Evolutionary conservation across 2,888 invertebrate species (phyloP).

Genomic region (Tenthredo livida): DNA sequence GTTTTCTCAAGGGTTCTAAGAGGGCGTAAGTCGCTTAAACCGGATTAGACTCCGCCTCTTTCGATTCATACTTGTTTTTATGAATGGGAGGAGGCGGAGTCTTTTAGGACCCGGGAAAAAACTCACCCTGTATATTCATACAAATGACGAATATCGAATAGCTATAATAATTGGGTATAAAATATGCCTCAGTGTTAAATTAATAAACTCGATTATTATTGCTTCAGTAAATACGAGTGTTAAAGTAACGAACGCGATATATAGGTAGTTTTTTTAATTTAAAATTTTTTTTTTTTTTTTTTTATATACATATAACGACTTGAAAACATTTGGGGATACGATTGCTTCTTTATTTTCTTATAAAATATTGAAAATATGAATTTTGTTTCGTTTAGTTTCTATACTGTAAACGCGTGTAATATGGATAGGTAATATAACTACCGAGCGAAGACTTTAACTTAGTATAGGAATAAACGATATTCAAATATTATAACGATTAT

Average conservation of each 20-base stretch:
- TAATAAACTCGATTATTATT: neutral
- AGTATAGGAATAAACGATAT: conserved; percentile 1
- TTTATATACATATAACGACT: neutral
- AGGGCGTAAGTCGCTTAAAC: too few species aligned
- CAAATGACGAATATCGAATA: conserved; percentile 3
- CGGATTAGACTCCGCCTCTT: too few species aligned
- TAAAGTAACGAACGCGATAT: neutral
- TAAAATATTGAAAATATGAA: neutral
- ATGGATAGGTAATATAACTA: neutral
- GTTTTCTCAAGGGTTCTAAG: too few species aligned
- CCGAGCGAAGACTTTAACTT: conserved; percentile 10
- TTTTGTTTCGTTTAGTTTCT: neutral
- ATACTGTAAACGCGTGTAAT: neutral
- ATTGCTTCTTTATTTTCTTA: neutral
- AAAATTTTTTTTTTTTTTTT: too few species aligned
- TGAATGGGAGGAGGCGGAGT: too few species aligned
- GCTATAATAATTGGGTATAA: neutral
- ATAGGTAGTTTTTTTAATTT: too few species aligned
- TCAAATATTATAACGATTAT: neutral
- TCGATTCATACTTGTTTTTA: too few species aligned
- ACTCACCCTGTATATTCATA: neutral
- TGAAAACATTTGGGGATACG: neutral
- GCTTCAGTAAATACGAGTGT: neutral
- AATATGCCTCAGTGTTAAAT: neutral
- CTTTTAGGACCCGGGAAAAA: too few species aligned